Evolutionary conservation across 2,888 invertebrate species (phyloP), one percentile per base, ranked within the genome.

Genomic region (Drosophila nigricruria): DNA sequence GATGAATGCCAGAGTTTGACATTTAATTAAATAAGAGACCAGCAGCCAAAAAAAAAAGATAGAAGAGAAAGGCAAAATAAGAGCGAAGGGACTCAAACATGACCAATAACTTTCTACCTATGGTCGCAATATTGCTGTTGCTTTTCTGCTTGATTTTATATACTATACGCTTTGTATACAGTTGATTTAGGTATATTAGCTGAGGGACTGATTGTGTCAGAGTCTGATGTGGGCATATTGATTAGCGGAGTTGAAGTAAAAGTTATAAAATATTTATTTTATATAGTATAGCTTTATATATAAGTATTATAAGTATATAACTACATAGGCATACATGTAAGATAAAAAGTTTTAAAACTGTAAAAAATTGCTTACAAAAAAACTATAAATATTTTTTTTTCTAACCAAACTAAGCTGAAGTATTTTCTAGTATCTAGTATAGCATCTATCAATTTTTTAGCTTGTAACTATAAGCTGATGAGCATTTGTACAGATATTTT

Each of bases 21-120:
- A 89, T 89, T 89, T 87, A 88, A 86, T 86, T 86, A 86, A 86
- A 86, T 84, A 78, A 85, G 70, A 70, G 80, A 20, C 52, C n/a
- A 27, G 23, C 18, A 20, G 5, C 2, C 18, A 40, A 36, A 23
- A 12, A 53, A 25, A 2, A 6, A 23, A 8, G 16, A 30, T 10
- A 16, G 42, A 47, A 20, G 9, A 8, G 8, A 16, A 25, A 16
- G 5, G 12, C 6, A 5, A 5, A 36, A 20, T n/a, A 38, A 61
- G 50, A 50, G 64, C 65, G 63, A 67, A 67, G 20, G 42, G 52
- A 62, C 16, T 47, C 47, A 73, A 52, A 52, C 67, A 79, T 60
- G 63, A 65, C 70, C 69, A 72, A 86, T 76, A 88, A 79, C 68
- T 77, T 77, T 68, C 54, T 73, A 72, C 77, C 80, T 70, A 71